A percentile compares a stretch with the other conserved stretches of the same genome.
Conservation (phyloP, 2,113 vertebrate genomes). For the Uropsilus gracilis region DNA sequence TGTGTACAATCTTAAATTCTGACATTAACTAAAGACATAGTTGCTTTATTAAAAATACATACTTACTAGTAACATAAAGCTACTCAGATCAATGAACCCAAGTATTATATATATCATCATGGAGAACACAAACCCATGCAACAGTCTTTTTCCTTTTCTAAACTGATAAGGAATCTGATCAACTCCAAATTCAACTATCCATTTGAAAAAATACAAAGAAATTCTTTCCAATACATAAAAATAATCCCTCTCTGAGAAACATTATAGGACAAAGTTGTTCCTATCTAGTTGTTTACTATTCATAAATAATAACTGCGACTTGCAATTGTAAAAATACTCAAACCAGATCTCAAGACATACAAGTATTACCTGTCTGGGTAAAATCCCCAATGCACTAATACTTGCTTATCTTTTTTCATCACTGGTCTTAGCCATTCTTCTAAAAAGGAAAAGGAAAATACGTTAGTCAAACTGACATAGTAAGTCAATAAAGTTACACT, state of each 20-base stretch:
- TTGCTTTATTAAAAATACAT: not conserved
- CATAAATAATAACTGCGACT: not conserved
- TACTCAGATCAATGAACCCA: not conserved
- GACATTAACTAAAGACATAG: not conserved
- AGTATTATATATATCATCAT: not conserved
- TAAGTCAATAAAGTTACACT: not conserved
- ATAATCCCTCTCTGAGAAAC: not conserved
- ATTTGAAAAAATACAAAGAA: not conserved
- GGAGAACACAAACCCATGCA: not conserved
- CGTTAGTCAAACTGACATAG: not conserved
- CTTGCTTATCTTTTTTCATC: conserved; percentile 97
- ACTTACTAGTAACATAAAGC: not conserved
- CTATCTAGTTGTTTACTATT: not conserved
- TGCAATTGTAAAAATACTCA: not conserved
- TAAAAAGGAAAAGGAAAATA: conserved; percentile 79
- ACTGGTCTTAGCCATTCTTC: conserved; percentile 98
- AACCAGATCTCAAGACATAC: not conserved
- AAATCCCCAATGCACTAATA: conserved; percentile 97
- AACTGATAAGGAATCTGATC: not conserved
- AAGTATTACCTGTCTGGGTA: conserved; percentile 90
- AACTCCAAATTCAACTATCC: not conserved
- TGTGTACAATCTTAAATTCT: not conserved
- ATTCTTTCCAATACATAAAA: not conserved
- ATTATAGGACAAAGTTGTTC: not conserved
- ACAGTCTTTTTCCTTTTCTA: not conserved